Evolutionary conservation across 2,113 vertebrate species (phyloP), one percentile per base, ranked within the genome.

Genomic region (Arothron firmamentum): DNA sequence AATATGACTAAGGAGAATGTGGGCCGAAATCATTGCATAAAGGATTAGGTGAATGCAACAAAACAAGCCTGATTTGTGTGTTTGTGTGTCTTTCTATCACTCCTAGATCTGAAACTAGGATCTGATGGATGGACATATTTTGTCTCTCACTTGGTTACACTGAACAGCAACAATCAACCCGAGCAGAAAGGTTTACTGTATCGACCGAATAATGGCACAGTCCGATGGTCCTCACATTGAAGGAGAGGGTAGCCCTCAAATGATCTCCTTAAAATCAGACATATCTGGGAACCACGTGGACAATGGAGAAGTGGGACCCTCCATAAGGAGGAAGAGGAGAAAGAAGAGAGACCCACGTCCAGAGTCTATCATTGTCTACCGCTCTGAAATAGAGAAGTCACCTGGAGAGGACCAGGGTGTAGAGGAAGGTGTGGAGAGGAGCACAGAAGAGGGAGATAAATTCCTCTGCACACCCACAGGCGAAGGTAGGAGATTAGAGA

Each of bases 311-410:
- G 90, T 83, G 15, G 94, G 93, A 54, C 90, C 92, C 5, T 90
- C 92, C 15, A 83, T 94, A 28, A 89, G 93, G 74, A 89, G 87
- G 65, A 91, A 92, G 82, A 94, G 91, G 86, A 94, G 86, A 82
- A 94, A 88, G 80, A 94, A 88, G 90, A 95, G 92, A 65, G 95
- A 97, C 73, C 90, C 92, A 1, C 92, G 96, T 3, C 97, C 96
- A 0, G 95, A 98, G 86, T 99, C 97, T 51, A 93, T 98, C 56
- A 99, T 99, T 23, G 90, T 99, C 18, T 99, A 95, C 81, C 89
- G 94, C 3, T 95, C 94, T 0, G 97, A 95, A 19, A 90, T 83
- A 21, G 95, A 98, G 78, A 92, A 83, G 75, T 79, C 66, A 0
- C 87, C 92, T 3, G 92, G 92, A 52, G 95, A 97, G 65, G 93